Evolutionary conservation across 2,888 invertebrate species (phyloP).

Genomic region (Resseliella maxima): DNA sequence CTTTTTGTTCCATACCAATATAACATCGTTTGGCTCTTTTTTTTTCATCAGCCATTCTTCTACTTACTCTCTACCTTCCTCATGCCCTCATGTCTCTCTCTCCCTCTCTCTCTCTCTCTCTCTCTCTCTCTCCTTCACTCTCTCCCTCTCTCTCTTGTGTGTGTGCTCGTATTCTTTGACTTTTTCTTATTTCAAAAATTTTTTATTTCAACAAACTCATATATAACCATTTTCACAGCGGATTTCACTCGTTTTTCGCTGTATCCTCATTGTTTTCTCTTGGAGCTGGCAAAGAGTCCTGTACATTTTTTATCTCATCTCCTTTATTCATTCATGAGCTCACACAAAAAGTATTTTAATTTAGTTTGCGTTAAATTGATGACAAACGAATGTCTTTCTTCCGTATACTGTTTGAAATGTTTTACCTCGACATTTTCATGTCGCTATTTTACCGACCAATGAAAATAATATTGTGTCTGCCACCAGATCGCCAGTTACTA

Average conservation of each 20-base stretch:
- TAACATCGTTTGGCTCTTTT: neutral
- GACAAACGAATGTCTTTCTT: conserved; percentile 1
- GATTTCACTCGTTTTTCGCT: conserved; percentile 18
- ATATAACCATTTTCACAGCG: conserved; percentile 40
- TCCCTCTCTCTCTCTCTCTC: too few species aligned
- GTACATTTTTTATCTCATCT: too few species aligned
- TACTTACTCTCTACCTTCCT: too few species aligned
- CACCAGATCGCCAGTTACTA: neutral
- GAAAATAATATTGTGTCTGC: conserved; percentile 11
- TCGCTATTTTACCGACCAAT: neutral
- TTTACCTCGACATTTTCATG: neutral
- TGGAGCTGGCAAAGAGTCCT: neutral
- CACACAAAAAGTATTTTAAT: conserved; percentile 27
- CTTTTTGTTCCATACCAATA: neutral
- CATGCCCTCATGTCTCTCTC: too few species aligned
- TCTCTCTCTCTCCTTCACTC: too few species aligned
- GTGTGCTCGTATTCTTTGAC: neutral
- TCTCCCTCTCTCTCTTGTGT: neutral
- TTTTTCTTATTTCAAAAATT: neutral
- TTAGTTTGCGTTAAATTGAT: conserved; percentile 37
- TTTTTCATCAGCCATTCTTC: neutral
- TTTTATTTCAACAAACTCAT: conserved; percentile 31
- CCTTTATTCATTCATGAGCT: neutral
- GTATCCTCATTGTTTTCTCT: neutral
- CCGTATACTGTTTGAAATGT: neutral